phyloP scores from a whole-genome alignment of 2,113 vertebrate species.

The Garra rufa region DNA sequence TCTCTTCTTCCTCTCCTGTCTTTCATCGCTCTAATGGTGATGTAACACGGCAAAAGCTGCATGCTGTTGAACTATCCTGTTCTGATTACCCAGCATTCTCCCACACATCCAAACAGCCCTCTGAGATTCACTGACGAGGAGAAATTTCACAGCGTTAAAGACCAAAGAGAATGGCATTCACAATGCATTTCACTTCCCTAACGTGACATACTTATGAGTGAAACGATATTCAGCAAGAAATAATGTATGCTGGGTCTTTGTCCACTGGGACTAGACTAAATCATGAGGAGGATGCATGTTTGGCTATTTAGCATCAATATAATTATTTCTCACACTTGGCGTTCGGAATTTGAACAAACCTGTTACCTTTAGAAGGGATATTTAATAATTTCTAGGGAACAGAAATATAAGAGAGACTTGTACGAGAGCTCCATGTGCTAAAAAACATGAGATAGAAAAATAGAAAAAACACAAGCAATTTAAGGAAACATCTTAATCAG shows the following conservation, averaged over 20 bases:
- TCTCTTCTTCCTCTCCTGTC: not conserved
- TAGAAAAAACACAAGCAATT: no score
- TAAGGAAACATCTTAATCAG: no score
- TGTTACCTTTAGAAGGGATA: not conserved
- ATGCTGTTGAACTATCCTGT: slow-evolving; percentile 5
- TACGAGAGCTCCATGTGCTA: not conserved
- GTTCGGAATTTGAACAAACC: not conserved
- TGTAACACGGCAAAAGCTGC: not conserved
- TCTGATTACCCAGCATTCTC: slow-evolving; percentile 20
- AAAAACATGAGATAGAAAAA: no score
- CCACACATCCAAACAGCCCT: slow-evolving; percentile 9
- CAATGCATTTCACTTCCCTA: not conserved
- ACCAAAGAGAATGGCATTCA: not conserved
- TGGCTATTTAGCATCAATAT: not conserved
- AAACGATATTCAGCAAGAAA: not conserved
- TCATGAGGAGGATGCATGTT: not conserved
- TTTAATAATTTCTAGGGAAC: not conserved
- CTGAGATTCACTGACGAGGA: not conserved
- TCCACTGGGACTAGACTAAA: not conserved
- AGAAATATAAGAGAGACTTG: not conserved
- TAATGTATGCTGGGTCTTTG: not conserved
- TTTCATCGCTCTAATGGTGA: not conserved
- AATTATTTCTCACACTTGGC: not conserved
- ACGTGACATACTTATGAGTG: not conserved
- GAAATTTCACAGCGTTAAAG: not conserved